Evolutionary conservation across 1,140 invertebrate genomes (phyloP).

Genomic region (Homarus americanus): DNA sequence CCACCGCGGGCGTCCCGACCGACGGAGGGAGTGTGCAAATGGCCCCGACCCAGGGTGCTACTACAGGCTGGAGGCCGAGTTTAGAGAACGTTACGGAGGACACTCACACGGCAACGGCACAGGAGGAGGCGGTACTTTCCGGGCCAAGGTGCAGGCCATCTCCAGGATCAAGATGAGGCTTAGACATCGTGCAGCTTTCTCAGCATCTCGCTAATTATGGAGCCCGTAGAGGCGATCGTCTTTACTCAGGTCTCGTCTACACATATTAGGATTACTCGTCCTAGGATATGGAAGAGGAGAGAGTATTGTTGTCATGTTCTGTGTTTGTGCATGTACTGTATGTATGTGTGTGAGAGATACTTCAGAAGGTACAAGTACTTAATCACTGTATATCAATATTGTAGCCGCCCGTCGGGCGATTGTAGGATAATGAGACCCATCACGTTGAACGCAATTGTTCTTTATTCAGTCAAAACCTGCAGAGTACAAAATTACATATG

Average conservation of each 20-base stretch:
- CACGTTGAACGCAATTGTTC: no score
- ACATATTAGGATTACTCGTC: no score
- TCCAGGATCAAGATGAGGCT: slow-evolving; percentile 74
- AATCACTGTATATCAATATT: no score
- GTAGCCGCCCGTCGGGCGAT: no score
- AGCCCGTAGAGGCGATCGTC: background rate
- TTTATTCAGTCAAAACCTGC: no score
- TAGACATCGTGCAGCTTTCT: slow-evolving; percentile 70
- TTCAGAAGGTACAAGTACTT: no score
- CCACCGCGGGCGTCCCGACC: slow-evolving; percentile 21
- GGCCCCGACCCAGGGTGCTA: slow-evolving; percentile 65
- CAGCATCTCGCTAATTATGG: slow-evolving; percentile 53
- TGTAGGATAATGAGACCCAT: no score
- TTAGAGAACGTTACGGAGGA: slow-evolving; percentile 59
- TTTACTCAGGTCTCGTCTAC: background rate
- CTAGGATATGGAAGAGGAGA: no score
- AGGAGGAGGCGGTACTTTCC: slow-evolving; percentile 56
- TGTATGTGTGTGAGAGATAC: no score
- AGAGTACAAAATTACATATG: no score
- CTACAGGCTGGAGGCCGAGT: slow-evolving; percentile 70
- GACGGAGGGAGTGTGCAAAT: slow-evolving; percentile 30
- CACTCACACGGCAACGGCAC: slow-evolving; percentile 49
- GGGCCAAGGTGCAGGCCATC: slow-evolving; percentile 73
- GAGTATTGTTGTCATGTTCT: no score
- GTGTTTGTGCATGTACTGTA: no score